Base-by-base conservation (phyloP, 2,888 invertebrate genomes). In the Oscheius sp. region DNA sequence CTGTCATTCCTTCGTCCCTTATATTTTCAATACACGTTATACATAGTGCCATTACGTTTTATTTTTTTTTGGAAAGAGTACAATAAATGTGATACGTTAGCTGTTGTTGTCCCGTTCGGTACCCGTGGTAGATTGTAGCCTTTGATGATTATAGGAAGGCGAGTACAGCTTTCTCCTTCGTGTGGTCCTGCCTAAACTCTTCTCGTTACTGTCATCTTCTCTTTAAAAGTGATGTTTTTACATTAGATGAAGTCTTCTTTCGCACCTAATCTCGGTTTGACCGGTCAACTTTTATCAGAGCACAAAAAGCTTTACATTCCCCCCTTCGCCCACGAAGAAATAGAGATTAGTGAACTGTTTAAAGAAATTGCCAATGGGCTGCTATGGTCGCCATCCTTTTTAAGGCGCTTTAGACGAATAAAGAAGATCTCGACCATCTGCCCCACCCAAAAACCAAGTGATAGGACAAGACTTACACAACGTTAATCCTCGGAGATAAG, bases 11-110 rank as follows among this genome's bases (percentile, higher is more conserved):
- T 61, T 43, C 29, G 58, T 16, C n/a, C 21, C 23, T 12, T 43
- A 43, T 61, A 45, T 45, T 61, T 59, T 45, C 35, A 21, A 55
- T 23, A 58, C 35, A n/a, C 35, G 29, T 58, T 58, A 16, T 61
- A 43, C 61, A 61, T 61, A 61, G 61, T 61, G 61, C 61, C 61
- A 43, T 61, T 43, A n/a, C n/a, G 18, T 61, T 61, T 21, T 9
- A 35, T 35, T 35, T 35, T n/a, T n/a, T 35, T 9, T 35, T 35
- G 35, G 35, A 35, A 35, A 43, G 43, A 61, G 61, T 43, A 61
- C 61, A 61, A 61, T 61, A 61, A 61, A 61, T 61, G 29, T 58
- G 61, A 12, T 58, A 25, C 13, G 55, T 23, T 23, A 55, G 35
- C 2, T 35, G 41, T 41, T 41, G n/a, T 18, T 25, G n/a, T 45